phyloP scores from a whole-genome alignment of 2,888 invertebrate species.

The Liopterus haemorrhoidalis region DNA sequence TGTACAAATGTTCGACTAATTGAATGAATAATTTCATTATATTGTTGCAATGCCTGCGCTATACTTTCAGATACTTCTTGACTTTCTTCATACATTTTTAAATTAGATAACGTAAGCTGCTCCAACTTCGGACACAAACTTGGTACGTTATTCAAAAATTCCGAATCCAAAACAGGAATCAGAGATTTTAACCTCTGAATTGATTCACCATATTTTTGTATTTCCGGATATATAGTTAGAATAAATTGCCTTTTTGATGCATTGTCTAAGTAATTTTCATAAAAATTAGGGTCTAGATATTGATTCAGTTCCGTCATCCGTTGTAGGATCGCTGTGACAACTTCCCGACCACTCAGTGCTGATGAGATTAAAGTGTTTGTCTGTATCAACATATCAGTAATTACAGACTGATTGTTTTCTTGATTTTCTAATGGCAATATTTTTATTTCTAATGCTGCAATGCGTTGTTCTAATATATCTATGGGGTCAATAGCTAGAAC shows the following conservation, averaged over 20 bases:
- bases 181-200: conserved; percentile 44
- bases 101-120: conserved; percentile 42
- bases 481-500: conserved; percentile 34
- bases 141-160: conserved; percentile 44
- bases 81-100: conserved; percentile 43
- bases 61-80: conserved; percentile 43
- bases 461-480: conserved; percentile 46
- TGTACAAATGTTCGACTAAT: conserved; percentile 47
- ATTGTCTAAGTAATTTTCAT: conserved; percentile 44
- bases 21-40: conserved; percentile 47
- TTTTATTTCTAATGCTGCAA: conserved; percentile 46
- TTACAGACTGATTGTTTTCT: conserved; percentile 38
- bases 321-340: conserved; percentile 45
- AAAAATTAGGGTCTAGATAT: conserved; percentile 46
- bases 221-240: conserved; percentile 45
- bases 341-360: conserved; percentile 49
- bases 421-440: conserved; percentile 41
- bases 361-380: conserved; percentile 49
- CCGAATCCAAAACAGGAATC: conserved; percentile 44
- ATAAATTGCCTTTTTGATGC: conserved; percentile 48
- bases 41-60: conserved; percentile 44
- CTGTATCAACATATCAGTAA: conserved; percentile 46
- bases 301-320: conserved; percentile 47
- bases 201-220: conserved; percentile 43
- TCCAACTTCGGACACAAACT: conserved; percentile 46